Conservation (phyloP, 2,888 invertebrate genomes). For the Drosophila neutralis region DNA sequence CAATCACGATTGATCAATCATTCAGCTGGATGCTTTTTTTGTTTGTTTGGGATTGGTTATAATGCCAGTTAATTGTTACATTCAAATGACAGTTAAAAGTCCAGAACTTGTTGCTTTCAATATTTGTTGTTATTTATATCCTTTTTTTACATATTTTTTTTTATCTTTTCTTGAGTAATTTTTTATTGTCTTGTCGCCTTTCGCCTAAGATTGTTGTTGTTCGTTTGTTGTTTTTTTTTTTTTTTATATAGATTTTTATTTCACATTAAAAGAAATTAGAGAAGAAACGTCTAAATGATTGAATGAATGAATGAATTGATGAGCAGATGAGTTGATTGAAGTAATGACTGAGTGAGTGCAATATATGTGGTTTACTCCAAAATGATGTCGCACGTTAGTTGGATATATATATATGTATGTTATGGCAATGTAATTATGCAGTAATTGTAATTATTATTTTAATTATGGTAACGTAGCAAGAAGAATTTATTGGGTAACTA, state of each 20-base stretch:
- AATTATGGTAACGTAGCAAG: conserved; percentile 25
- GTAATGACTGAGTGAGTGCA: conserved; percentile 54
- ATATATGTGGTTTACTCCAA: conserved; percentile 32
- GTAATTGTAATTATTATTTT: conserved; percentile 15
- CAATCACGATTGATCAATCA: conserved; percentile 24
- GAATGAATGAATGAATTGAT: conserved; percentile 33
- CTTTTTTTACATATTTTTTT: neutral
- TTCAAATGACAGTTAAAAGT: conserved; percentile 52
- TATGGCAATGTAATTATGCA: conserved; percentile 17
- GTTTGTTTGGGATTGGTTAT: conserved; percentile 33
- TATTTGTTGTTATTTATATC: conserved; percentile 25
- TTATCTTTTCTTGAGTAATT: conserved; percentile 6
- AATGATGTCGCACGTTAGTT: conserved; percentile 43
- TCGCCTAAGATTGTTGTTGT: conserved; percentile 29
- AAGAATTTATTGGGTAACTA: conserved; percentile 25
- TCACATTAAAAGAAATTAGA: conserved; percentile 32
- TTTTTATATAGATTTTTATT: conserved; percentile 6
- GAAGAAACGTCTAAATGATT: conserved; percentile 26
- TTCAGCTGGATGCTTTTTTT: conserved; percentile 16
- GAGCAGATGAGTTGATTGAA: conserved; percentile 26
- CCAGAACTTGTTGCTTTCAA: conserved; percentile 71
- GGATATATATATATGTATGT: conserved; percentile 12
- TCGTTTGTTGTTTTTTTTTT: conserved; percentile 3
- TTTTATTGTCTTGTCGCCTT: conserved; percentile 24
- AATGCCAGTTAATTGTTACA: conserved; percentile 46